Conservation (phyloP, 2,113 vertebrate genomes). For the Albula goreensis region DNA sequence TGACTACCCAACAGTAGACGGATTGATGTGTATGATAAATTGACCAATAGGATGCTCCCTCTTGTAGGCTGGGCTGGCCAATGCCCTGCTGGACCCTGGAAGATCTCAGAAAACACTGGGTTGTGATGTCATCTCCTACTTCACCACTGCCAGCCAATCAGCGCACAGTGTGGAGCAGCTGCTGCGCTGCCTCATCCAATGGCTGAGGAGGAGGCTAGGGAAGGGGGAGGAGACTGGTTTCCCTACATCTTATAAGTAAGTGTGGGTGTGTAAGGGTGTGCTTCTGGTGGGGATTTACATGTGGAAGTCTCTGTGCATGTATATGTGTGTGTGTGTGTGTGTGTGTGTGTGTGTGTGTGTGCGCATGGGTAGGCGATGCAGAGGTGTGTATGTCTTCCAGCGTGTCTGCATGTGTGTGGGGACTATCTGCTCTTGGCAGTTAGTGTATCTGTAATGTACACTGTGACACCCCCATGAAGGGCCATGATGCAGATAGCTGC, state of each 20-base stretch:
- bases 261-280: too few species aligned
- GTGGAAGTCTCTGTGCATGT: neutral
- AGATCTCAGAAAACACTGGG: conserved; percentile 39
- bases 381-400: too few species aligned
- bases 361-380: too few species aligned
- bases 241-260: conserved; percentile 71
- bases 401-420: too few species aligned
- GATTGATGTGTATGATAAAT: neutral
- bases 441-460: neutral
- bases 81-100: conserved; percentile 54
- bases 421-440: too few species aligned
- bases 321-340: neutral
- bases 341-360: too few species aligned
- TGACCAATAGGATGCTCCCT: neutral
- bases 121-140: conserved; percentile 76
- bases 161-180: conserved; percentile 69
- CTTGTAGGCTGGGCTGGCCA: conserved; percentile 66
- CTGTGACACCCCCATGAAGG: too few species aligned
- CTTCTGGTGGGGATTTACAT: too few species aligned
- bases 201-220: conserved; percentile 58
- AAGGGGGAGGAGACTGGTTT: conserved; percentile 45
- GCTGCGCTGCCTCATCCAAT: conserved; percentile 68
- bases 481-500: neutral
- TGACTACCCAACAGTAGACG: neutral
- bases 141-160: conserved; percentile 74